Base-by-base conservation (phyloP, 2,113 vertebrate species). In the Trochalopteron elliotii region DNA sequence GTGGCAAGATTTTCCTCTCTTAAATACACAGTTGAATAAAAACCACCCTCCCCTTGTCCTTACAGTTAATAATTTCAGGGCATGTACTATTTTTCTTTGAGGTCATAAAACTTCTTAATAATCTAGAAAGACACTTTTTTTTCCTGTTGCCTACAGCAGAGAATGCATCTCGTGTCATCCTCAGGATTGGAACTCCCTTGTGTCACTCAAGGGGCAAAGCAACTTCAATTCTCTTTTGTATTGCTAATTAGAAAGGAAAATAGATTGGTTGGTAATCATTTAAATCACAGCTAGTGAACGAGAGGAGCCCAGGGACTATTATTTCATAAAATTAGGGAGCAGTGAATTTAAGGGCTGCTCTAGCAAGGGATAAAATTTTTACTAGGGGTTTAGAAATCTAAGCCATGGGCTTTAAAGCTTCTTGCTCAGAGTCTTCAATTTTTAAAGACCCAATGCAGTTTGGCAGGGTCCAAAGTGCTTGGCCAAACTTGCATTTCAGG, bases 1-100 rank as follows among this genome's bases (percentile, higher is more conserved):
- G 15, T 50, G 42, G 24, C 28, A 60, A 72, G 15, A 4, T 83
- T 89, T 91, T 80, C 49, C 44, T 76, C 53, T 55, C 19, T 61
- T 60, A 91, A 81, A 40, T 37, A 70, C 20, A 40, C 10, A 44
- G 31, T 1, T 4, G 12, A 70, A 83, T 47, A 75, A 72, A 47
- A 7, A 1, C 0, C 8, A 50, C 8, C 6, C 14, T 63, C 10
- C 15, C 5, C 20, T 52, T 81, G 15, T 40, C 49, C 40, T 86
- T 56, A 44, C 39, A 77, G 8, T 52, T 52, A 76, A 59, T 47
- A 33, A 3, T 47, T 93, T 24, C 24, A 49, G 8, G 5, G 10
- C 12, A 45, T 14, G 10, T 52, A 21, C 53, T 75, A 24, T 79
- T 88, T 91, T 88, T 20, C 17, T 87, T 84, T 53, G n/a, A 57